Conservation (phyloP, 1,140 invertebrate species). For the Zophobas morio region DNA sequence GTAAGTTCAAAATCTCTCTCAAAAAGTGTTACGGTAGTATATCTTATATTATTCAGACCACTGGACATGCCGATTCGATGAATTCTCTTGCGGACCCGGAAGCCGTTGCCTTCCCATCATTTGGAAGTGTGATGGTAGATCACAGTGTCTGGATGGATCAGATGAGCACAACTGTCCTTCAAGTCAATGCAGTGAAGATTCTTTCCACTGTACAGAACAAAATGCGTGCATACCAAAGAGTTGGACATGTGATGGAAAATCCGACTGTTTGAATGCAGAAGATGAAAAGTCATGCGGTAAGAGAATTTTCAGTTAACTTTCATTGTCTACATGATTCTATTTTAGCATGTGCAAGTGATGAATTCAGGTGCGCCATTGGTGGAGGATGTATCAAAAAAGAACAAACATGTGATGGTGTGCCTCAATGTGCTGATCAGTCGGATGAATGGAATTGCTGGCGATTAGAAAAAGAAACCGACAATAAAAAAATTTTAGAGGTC, state of each 20-base stretch:
- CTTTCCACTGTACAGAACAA: constrained; percentile 73
- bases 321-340: neutral
- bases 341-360: constrained; percentile 70
- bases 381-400: constrained; percentile 73
- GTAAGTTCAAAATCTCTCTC: constrained; percentile 64
- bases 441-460: constrained; percentile 76
- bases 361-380: constrained; percentile 74
- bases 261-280: constrained; percentile 76
- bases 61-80: constrained; percentile 74
- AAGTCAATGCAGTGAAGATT: constrained; percentile 70
- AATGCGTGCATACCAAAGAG: constrained; percentile 73
- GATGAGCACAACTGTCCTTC: constrained; percentile 77
- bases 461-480: constrained; percentile 45
- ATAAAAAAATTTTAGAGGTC: constrained; percentile 55
- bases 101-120: constrained; percentile 72
- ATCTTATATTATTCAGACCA: constrained; percentile 60
- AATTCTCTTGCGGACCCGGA: constrained; percentile 70
- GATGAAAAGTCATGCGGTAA: constrained; percentile 76
- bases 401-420: constrained; percentile 74
- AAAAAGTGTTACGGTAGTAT: neutral
- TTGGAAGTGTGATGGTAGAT: constrained; percentile 77
- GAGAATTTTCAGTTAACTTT: constrained; percentile 5
- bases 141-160: constrained; percentile 76
- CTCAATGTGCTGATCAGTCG: constrained; percentile 75
- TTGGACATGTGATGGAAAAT: constrained; percentile 75